Conservation (phyloP, 2,113 vertebrate genomes). For the Corapipo altera region DNA sequence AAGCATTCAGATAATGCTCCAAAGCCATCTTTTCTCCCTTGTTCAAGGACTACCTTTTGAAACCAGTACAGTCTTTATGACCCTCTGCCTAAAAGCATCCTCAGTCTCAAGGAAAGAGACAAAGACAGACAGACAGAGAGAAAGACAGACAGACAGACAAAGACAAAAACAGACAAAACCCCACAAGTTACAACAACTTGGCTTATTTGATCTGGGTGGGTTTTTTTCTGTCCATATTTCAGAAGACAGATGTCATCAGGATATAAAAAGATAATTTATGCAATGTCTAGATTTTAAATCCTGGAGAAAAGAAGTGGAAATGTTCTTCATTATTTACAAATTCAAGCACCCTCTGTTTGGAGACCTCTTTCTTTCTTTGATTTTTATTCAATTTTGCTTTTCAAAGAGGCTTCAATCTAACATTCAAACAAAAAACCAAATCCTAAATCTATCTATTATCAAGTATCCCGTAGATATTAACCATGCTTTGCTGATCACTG, state of each 20-base stretch:
- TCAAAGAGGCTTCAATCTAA: neutral
- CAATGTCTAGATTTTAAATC: neutral
- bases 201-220: neutral
- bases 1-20: neutral
- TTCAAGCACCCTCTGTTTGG: neutral
- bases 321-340: neutral
- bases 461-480: neutral
- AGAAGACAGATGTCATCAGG: neutral
- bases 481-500: neutral
- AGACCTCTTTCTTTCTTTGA: neutral
- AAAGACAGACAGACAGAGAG: too few species aligned
- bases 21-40: neutral
- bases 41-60: neutral
- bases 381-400: neutral
- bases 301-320: neutral
- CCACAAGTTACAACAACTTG: neutral
- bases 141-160: too few species aligned
- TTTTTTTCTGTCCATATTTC: neutral
- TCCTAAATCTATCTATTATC: neutral
- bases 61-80: neutral
- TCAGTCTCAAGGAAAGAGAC: neutral
- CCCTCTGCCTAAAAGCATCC: neutral
- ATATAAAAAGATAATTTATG: neutral
- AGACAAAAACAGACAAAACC: too few species aligned
- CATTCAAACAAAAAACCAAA: neutral